Percentiles rank a stretch among this genome's conserved stretches.
Evolutionary conservation across 1,140 invertebrate genomes (phyloP).

Genomic region (Gonioctena quinquepunctata): DNA sequence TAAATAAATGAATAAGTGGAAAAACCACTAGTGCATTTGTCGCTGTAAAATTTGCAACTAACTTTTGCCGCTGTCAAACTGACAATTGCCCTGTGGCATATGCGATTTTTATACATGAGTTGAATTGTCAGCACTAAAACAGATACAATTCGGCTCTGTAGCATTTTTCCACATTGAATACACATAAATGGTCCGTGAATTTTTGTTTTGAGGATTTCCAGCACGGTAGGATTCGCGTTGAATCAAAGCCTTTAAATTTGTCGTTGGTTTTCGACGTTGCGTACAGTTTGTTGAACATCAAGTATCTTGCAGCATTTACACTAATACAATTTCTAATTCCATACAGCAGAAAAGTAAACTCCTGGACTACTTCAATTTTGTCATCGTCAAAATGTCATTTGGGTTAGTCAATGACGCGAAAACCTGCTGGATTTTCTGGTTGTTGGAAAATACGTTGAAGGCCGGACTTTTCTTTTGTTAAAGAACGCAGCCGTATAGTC

Average conservation of each 20-base stretch:
- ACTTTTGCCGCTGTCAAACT: too few species aligned
- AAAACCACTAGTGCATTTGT: too few species aligned
- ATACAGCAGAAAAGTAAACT: constrained; percentile 42
- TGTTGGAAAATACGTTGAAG: constrained; percentile 19
- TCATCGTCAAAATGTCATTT: constrained; percentile 28
- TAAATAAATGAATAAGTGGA: too few species aligned
- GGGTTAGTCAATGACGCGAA: constrained; percentile 38
- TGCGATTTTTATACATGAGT: too few species aligned
- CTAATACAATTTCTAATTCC: constrained; percentile 38
- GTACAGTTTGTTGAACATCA: constrained; percentile 39
- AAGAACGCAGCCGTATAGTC: constrained; percentile 1
- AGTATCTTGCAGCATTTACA: constrained; percentile 40
- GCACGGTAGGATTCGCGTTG: constrained; percentile 38
- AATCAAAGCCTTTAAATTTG: constrained; percentile 41
- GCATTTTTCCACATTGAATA: not conserved
- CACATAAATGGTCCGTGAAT: not conserved
- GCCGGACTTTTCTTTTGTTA: not conserved
- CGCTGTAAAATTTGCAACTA: too few species aligned
- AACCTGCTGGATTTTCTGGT: constrained; percentile 42
- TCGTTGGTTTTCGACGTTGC: constrained; percentile 37
- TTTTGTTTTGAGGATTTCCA: constrained; percentile 22
- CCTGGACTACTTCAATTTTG: constrained; percentile 20
- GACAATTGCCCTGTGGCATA: too few species aligned
- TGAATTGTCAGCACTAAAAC: not conserved
- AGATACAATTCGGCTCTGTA: not conserved